Evolutionary conservation across 2,888 invertebrate genomes (phyloP).

Genomic region (Eurytoma californica): DNA sequence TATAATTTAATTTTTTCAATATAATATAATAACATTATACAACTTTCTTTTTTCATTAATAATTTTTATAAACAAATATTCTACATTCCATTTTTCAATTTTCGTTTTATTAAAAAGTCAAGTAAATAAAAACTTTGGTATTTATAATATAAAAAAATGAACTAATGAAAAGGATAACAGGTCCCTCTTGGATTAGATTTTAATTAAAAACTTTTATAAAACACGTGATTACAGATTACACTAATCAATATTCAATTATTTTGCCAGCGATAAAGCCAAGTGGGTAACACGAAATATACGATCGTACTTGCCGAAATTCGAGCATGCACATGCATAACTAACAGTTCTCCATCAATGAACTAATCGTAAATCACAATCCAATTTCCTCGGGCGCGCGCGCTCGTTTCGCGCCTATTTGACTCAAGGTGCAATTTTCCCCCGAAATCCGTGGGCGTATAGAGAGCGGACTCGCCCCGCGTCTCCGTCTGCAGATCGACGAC

Average conservation of each 20-base stretch:
- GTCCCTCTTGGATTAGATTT: too few species aligned
- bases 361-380: slow-evolving; percentile 56
- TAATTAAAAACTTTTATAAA: too few species aligned
- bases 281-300: neutral
- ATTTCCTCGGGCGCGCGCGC: slow-evolving; percentile 36
- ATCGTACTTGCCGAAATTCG: neutral
- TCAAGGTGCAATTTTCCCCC: slow-evolving; percentile 46
- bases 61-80: too few species aligned
- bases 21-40: too few species aligned
- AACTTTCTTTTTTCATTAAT: too few species aligned
- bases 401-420: slow-evolving; percentile 25
- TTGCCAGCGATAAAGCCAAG: slow-evolving; percentile 27
- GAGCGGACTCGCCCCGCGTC: neutral
- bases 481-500: slow-evolving; percentile 23
- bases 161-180: too few species aligned
- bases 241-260: slow-evolving; percentile 44
- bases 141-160: too few species aligned
- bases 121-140: too few species aligned
- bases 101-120: too few species aligned
- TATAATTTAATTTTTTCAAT: too few species aligned
- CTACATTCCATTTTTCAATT: too few species aligned
- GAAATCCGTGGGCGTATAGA: neutral
- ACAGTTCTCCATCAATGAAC: slow-evolving; percentile 35
- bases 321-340: neutral
- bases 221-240: too few species aligned